A percentile compares a stretch with the other conserved stretches of the same genome.
Conservation (phyloP, 2,797 vertebrate species). For the Acanthopagrus latus region DNA sequence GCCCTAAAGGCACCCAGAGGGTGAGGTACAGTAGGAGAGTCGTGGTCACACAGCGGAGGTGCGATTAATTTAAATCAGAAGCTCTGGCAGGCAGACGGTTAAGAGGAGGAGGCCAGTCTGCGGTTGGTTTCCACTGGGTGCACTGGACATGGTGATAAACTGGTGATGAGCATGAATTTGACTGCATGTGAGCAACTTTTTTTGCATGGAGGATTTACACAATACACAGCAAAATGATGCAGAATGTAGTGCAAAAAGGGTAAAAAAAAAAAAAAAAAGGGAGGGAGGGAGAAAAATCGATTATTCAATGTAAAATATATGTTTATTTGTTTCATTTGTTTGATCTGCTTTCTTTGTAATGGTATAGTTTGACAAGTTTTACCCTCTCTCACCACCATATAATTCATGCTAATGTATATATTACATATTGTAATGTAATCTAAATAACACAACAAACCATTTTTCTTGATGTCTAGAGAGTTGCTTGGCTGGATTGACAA, state of each 20-base stretch:
- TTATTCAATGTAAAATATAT: too few relatives aligned
- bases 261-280: too few relatives aligned
- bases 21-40: slow-evolving; percentile 51
- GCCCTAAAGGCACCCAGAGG: slow-evolving; percentile 35
- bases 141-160: slow-evolving; percentile 30
- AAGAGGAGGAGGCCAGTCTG: slow-evolving; percentile 14
- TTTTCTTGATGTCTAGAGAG: not conserved
- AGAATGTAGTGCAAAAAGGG: not conserved
- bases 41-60: slow-evolving; percentile 34
- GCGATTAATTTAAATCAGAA: slow-evolving; percentile 46
- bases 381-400: not conserved
- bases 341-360: slow-evolving; percentile 1
- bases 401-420: not conserved
- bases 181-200: slow-evolving; percentile 8
- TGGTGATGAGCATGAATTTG: slow-evolving; percentile 33
- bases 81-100: slow-evolving; percentile 30
- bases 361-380: not conserved
- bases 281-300: not conserved
- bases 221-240: not conserved
- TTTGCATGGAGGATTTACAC: slow-evolving; percentile 4
- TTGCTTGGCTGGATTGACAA: not conserved
- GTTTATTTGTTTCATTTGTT: too few relatives aligned
- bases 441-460: not conserved
- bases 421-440: not conserved
- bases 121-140: slow-evolving; percentile 1